These are phyloP conservation scores for Rhodophaea formosa DNA, from an alignment of 2,888 invertebrate genomes.

Conservation along the genomic window DNA sequence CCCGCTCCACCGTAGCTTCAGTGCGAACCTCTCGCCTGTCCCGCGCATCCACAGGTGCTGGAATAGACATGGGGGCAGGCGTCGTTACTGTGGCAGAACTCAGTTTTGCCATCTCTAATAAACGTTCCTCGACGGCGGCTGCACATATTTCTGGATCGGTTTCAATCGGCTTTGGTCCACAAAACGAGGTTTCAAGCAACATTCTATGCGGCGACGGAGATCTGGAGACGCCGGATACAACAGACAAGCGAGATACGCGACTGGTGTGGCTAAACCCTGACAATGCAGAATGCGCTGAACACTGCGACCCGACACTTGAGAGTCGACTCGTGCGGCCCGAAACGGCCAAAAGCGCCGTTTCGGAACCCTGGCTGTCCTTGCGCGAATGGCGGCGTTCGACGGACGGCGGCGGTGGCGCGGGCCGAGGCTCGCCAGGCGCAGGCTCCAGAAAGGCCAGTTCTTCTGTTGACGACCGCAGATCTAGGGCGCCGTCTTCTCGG, in stretches of 20 bases:
- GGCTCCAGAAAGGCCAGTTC: slow-evolving; percentile 91
- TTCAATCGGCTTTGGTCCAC: slow-evolving; percentile 89
- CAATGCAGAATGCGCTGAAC: slow-evolving; percentile 81
- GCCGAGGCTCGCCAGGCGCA: slow-evolving; percentile 45
- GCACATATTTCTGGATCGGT: slow-evolving; percentile 73
- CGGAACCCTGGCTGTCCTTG: slow-evolving; percentile 88
- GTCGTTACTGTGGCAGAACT: slow-evolving; percentile 23
- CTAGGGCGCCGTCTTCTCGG: slow-evolving; percentile 90
- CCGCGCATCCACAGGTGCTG: slow-evolving; percentile 47
- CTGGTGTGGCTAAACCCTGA: slow-evolving; percentile 58
- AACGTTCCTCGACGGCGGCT: slow-evolving; percentile 70
- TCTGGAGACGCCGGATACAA: slow-evolving; percentile 81
- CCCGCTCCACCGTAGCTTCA: slow-evolving; percentile 59
- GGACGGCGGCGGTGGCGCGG: slow-evolving; percentile 54
- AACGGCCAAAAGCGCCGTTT: slow-evolving; percentile 87
- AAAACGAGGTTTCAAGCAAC: slow-evolving; percentile 94
- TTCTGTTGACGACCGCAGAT: slow-evolving; percentile 92
- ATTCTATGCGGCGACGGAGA: slow-evolving; percentile 95
- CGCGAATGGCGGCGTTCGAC: slow-evolving; percentile 79
- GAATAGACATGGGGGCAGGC: slow-evolving; percentile 23
- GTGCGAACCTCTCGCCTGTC: slow-evolving; percentile 63
- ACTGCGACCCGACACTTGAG: slow-evolving; percentile 89
- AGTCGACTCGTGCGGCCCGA: slow-evolving; percentile 89
- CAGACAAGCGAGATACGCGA: slow-evolving; percentile 65
- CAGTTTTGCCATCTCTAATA: slow-evolving; percentile 65